Base-by-base conservation (phyloP, 1,140 invertebrate genomes). In the Heliconius hermathena region DNA sequence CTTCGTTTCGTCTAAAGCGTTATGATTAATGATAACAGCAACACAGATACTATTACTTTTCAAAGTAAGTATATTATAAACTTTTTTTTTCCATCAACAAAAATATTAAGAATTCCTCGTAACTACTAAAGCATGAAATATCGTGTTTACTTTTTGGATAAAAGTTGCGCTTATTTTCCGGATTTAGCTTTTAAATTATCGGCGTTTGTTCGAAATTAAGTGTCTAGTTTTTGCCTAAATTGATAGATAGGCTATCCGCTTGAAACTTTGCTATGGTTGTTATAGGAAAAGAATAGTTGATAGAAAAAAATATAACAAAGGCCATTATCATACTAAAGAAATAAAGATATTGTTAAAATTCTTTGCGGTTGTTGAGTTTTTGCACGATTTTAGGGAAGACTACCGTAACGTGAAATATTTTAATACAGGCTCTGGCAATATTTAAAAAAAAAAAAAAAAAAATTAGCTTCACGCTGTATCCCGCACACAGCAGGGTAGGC, bases 21-120 rank as follows among this genome's bases (percentile, higher is more conserved):
- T 90, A 87, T 92, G 89, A 93, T 93, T 88, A 86, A 91, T 87
- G 90, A 89, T 88, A 83, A 79, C 70, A 46, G n/a, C 20, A 72
- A 71, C 36, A 66, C 9, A 66, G 13, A 3, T 57, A 66, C 22
- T 66, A 66, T 16, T 29, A 29, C 9, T 29, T 66, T 66, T 66
- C 0, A 66, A 66, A 13, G 9, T 60, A 22, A 9, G n/a, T 60
- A 11, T 60, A 26, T 60, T 22, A 11, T 60, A 22, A 26, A 60
- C 57, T 11, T 13, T 29, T 66, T 26, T 66, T 66, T 11, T 57
- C 2, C 2, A 22, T 60, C 20, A 2, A 11, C n/a, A 66, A 29
- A 70, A 49, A 70, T 76, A 71, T 8, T 8, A 38, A 36, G 29
- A 74, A 75, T 75, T 66, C 74, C 54, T 60, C 54, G 16, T 33